Conservation (phyloP, 2,888 invertebrate genomes). For the Elysia crispata region DNA sequence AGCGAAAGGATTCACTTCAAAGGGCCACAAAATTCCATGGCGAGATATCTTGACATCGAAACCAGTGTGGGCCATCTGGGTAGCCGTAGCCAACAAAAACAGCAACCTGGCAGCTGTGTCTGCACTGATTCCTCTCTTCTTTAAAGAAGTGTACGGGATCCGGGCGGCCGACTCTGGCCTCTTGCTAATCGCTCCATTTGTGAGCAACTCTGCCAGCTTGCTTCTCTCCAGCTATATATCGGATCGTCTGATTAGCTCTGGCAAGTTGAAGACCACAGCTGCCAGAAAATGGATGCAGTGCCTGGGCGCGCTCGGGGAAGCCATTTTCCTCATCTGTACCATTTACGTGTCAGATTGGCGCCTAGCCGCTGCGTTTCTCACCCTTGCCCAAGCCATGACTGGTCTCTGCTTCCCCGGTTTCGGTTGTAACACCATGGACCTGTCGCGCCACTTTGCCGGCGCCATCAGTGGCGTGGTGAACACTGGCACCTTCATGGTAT, state of each 20-base stretch:
- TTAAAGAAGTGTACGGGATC: not conserved
- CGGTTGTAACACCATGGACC: not conserved
- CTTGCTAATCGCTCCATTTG: not conserved
- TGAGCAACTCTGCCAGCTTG: not conserved
- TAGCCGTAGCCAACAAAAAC: constrained; percentile 79
- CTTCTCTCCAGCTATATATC: not conserved
- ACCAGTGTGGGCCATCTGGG: constrained; percentile 78
- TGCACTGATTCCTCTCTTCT: constrained; percentile 54
- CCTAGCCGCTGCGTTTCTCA: not conserved
- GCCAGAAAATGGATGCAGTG: not conserved
- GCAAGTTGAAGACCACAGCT: not conserved
- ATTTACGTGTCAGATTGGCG: not conserved
- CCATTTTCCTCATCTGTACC: not conserved
- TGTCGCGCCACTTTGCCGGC: not conserved
- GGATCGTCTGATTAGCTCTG: not conserved
- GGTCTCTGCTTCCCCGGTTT: no score
- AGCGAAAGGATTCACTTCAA: not conserved
- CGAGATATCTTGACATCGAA: constrained; percentile 76
- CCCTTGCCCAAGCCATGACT: not conserved
- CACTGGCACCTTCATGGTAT: not conserved
- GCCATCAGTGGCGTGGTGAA: not conserved
- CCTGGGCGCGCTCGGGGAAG: not conserved
- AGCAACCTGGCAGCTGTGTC: constrained; percentile 79
- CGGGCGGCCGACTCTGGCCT: not conserved
- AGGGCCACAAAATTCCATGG: constrained; percentile 72